A percentile compares a stretch with the other conserved stretches of the same genome.
phyloP scores from a whole-genome alignment of 2,888 invertebrate genomes.

The Eulithis testata region DNA sequence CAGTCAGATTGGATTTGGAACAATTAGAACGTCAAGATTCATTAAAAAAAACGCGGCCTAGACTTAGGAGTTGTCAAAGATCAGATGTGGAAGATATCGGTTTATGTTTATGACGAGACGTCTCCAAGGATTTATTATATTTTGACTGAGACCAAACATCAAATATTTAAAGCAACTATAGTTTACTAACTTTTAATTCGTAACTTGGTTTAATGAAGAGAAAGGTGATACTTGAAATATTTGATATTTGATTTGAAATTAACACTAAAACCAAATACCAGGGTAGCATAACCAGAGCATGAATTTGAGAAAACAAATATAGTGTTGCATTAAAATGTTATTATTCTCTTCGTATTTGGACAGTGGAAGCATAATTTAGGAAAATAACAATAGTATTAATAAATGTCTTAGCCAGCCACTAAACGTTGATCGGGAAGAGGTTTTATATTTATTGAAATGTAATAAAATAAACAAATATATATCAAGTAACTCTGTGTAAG shows the following conservation, averaged over 20 bases:
- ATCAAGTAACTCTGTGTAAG: conserved; percentile 20
- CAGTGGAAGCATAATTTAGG: conserved; percentile 23
- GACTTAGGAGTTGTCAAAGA: neutral
- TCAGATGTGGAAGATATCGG: neutral
- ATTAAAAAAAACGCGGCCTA: too few relatives aligned
- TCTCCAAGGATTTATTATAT: neutral
- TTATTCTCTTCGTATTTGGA: conserved; percentile 29
- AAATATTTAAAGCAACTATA: neutral
- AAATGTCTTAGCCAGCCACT: conserved; percentile 18
- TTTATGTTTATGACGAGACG: conserved; percentile 1
- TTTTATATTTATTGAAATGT: neutral
- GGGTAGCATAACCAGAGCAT: conserved; percentile 43
- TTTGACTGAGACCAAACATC: conserved; percentile 13
- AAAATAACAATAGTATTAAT: conserved; percentile 18
- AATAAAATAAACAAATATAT: conserved; percentile 13
- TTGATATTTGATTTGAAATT: conserved; percentile 28
- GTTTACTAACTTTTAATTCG: too few relatives aligned
- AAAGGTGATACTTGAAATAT: neutral
- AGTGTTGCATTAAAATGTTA: conserved; percentile 14
- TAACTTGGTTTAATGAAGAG: neutral
- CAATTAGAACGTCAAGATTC: too few relatives aligned
- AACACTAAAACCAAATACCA: conserved; percentile 43
- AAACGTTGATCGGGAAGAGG: conserved; percentile 17
- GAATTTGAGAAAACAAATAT: conserved; percentile 9
- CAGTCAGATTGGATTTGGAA: too few relatives aligned